phyloP scores from a whole-genome alignment of 64 coral and sea anemone genomes.

The Montipora foliosa region DNA sequence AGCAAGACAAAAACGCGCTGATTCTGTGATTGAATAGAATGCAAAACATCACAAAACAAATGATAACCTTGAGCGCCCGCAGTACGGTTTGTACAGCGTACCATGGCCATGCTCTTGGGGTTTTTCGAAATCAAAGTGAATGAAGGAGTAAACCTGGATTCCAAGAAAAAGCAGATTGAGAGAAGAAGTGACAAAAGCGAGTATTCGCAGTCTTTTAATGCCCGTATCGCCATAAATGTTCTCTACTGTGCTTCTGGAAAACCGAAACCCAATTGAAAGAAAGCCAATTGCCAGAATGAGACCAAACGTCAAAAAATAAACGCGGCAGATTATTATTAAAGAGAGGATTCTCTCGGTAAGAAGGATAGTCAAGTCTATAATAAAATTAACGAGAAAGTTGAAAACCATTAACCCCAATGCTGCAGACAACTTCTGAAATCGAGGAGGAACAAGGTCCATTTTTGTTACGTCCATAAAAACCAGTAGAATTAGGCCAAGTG shows the following conservation, averaged over 20 bases:
- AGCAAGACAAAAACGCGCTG: not conserved
- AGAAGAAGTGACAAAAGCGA: constrained; percentile 38
- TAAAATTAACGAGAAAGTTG: constrained; percentile 32
- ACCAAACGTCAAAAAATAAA: constrained; percentile 64
- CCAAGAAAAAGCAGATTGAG: constrained; percentile 38
- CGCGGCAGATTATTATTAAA: constrained; percentile 57
- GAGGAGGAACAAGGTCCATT: constrained; percentile 43
- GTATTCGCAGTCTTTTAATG: constrained; percentile 16
- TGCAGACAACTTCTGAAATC: constrained; percentile 68
- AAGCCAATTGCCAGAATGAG: constrained; percentile 52
- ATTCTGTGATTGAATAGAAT: constrained; percentile 36
- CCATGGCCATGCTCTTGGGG: constrained; percentile 59
- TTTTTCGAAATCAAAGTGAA: not conserved
- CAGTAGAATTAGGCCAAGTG: constrained; percentile 52
- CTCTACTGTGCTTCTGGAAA: constrained; percentile 35
- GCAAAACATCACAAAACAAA: constrained; percentile 54
- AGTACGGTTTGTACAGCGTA: constrained; percentile 51
- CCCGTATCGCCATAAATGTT: constrained; percentile 14
- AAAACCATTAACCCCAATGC: constrained; percentile 4
- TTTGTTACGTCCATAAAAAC: constrained; percentile 66
- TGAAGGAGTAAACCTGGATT: constrained; percentile 38
- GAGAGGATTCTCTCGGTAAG: not conserved
- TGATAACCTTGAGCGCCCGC: constrained; percentile 48
- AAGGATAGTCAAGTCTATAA: constrained; percentile 26
- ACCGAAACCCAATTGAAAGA: constrained; percentile 38